Conservation (phyloP, 2,797 vertebrate species). For the Sebastes vulpes region DNA sequence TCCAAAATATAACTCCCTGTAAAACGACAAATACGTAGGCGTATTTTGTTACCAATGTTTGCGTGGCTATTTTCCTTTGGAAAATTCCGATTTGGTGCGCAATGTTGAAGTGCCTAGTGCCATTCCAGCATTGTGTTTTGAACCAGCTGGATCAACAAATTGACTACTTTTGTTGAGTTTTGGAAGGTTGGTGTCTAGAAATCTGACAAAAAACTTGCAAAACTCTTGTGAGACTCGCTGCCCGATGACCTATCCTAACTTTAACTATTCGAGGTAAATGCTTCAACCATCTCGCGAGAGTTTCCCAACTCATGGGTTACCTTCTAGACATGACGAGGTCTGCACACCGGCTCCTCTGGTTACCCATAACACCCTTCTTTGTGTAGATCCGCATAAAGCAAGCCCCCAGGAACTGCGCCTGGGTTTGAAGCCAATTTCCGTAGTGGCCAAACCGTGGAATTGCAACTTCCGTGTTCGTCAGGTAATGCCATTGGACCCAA, state of each 20-base stretch:
- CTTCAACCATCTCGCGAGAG: no score
- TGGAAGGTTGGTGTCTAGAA: not conserved
- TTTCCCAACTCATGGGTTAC: no score
- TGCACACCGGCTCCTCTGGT: not conserved
- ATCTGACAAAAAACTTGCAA: no score
- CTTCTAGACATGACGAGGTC: no score
- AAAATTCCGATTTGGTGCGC: no score
- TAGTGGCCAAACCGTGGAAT: not conserved
- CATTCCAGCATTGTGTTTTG: not conserved
- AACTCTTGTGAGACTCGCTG: no score
- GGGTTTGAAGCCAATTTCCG: fast-evolving
- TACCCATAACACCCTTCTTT: not conserved
- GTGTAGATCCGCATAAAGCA: fast-evolving
- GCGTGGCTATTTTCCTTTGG: fast-evolving
- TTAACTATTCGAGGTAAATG: no score
- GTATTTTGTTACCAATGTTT: not conserved
- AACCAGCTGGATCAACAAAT: not conserved
- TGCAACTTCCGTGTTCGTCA: not conserved
- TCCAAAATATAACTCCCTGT: not conserved
- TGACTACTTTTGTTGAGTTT: not conserved
- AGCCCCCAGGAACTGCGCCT: fast-evolving
- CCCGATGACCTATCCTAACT: no score
- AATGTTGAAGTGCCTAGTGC: no score
- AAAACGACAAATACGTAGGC: not conserved
- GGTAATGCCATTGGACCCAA: not conserved